Conservation (phyloP, 2,797 vertebrate genomes). For the Tinamus major region DNA sequence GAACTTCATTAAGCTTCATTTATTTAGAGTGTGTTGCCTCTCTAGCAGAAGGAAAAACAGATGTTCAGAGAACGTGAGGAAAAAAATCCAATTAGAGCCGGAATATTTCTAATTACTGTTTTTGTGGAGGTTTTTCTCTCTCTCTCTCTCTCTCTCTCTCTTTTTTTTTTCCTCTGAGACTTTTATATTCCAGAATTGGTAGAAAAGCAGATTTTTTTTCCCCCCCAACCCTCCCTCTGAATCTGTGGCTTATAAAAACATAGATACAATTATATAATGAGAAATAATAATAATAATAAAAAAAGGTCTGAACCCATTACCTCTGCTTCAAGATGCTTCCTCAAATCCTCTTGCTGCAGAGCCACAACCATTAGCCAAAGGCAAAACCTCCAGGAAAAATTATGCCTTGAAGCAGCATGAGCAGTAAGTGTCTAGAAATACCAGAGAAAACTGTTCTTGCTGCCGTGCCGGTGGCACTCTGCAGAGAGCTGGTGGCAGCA, state of each 20-base stretch:
- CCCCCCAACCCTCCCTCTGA: background rate
- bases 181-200: background rate
- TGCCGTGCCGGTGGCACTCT: accelerated
- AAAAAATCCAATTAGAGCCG: background rate
- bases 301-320: background rate
- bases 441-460: background rate
- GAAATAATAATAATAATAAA: background rate
- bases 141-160: no score
- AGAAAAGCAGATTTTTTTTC: background rate
- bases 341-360: background rate
- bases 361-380: background rate
- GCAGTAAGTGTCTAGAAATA: background rate
- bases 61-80: background rate
- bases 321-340: background rate
- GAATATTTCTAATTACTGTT: background rate
- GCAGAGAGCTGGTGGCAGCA: background rate
- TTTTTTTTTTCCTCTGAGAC: background rate
- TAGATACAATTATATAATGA: background rate
- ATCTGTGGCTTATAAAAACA: background rate
- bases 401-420: background rate
- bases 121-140: background rate
- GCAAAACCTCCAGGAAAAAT: background rate
- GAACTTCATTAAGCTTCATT: background rate
- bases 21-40: background rate
- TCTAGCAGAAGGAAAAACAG: background rate